These are phyloP conservation scores for Pectinophora gossypiella DNA, from an alignment of 1,140 invertebrate species.

Conservation along the genomic window DNA sequence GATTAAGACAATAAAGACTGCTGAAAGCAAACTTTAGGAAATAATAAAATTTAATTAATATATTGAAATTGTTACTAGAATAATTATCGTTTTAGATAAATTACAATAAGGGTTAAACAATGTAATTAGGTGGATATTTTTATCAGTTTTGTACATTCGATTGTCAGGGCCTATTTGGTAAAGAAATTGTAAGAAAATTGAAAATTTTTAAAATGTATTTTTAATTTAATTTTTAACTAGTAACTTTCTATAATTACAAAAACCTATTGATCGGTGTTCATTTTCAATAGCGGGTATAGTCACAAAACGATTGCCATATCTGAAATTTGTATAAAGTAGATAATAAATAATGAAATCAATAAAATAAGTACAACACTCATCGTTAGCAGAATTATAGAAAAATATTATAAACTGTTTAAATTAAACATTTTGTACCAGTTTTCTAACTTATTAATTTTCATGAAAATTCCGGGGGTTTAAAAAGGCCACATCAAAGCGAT, in stretches of 20 bases:
- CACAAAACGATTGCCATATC: background rate
- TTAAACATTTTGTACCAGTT: too few species aligned
- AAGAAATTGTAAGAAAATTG: slow-evolving; percentile 3
- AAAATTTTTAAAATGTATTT: slow-evolving; percentile 10
- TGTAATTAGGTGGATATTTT: slow-evolving; percentile 22
- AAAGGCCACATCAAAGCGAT: too few species aligned
- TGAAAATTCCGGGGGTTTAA: too few species aligned
- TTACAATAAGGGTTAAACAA: slow-evolving; percentile 5
- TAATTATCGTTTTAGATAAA: slow-evolving; percentile 7
- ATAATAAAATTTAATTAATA: slow-evolving; percentile 30
- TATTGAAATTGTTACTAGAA: slow-evolving; percentile 42
- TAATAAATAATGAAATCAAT: background rate
- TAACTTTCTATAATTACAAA: background rate
- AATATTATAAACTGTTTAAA: too few species aligned
- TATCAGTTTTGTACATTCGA: slow-evolving; percentile 22
- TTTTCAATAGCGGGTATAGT: background rate
- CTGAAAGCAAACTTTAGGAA: slow-evolving; percentile 33
- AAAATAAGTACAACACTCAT: background rate
- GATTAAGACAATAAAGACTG: slow-evolving; percentile 69
- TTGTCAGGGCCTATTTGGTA: slow-evolving; percentile 17
- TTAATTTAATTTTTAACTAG: background rate
- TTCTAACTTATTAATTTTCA: too few species aligned
- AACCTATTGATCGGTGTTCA: background rate
- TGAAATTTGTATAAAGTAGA: background rate
- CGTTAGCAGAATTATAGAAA: too few species aligned